Percentiles rank a stretch among this genome's conserved stretches.
Evolutionary conservation across 2,888 invertebrate species (phyloP).

Genomic region (Drosophila lacicola): DNA sequence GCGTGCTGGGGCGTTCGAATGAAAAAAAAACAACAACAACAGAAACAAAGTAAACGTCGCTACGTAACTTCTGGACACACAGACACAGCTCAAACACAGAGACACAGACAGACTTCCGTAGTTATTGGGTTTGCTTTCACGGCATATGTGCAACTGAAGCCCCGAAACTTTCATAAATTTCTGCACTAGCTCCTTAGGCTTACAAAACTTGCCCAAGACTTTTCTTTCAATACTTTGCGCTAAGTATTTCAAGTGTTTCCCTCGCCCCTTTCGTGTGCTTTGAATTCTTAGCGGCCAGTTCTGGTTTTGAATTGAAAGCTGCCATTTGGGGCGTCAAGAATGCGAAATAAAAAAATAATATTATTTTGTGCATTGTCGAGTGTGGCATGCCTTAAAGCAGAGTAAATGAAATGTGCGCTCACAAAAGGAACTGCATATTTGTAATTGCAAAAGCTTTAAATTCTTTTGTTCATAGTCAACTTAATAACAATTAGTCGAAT

Average conservation of each 20-base stretch:
- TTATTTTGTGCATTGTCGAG: slow-evolving; percentile 38
- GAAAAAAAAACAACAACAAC: slow-evolving; percentile 32
- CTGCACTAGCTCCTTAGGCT: slow-evolving; percentile 30
- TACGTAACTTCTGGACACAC: slow-evolving; percentile 36
- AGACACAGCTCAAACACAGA: slow-evolving; percentile 1
- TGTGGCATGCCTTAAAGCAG: slow-evolving; percentile 21
- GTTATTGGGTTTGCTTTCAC: slow-evolving; percentile 69
- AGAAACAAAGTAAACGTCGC: slow-evolving; percentile 36
- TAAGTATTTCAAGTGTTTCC: slow-evolving; percentile 64
- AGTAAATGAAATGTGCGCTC: too few species aligned
- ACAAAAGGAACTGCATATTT: too few species aligned
- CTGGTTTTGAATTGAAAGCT: slow-evolving; percentile 46
- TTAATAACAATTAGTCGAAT: too few species aligned
- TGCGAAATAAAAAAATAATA: slow-evolving; percentile 46
- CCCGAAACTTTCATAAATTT: slow-evolving; percentile 62
- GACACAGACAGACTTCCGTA: slow-evolving; percentile 1
- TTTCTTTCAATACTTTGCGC: slow-evolving; percentile 43
- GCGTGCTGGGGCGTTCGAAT: slow-evolving; percentile 20
- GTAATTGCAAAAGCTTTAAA: too few species aligned
- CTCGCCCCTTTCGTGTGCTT: slow-evolving; percentile 18
- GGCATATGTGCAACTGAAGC: slow-evolving; percentile 73
- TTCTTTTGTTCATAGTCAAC: too few species aligned
- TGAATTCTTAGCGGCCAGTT: slow-evolving; percentile 41
- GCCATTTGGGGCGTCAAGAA: slow-evolving; percentile 33
- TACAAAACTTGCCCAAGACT: slow-evolving; percentile 38